phyloP scores from a whole-genome alignment of 2,888 invertebrate genomes.

The Neoaliturus tenellus region DNA sequence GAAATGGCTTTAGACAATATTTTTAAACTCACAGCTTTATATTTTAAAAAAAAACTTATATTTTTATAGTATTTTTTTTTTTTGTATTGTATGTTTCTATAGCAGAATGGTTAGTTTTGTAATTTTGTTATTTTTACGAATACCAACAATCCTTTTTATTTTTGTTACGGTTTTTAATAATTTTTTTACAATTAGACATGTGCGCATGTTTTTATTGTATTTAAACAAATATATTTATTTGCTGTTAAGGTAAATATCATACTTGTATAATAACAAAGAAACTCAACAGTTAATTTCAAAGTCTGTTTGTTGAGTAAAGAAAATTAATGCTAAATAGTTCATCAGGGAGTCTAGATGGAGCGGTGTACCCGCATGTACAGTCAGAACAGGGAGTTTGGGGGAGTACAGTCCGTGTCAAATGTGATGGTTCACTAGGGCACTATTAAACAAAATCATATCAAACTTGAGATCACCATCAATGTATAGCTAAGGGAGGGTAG shows the following conservation, averaged over 20 bases:
- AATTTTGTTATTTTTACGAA: no score
- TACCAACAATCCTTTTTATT: no score
- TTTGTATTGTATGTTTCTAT: no score
- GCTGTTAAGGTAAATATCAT: not conserved
- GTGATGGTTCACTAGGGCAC: constrained; percentile 21
- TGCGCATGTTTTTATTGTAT: no score
- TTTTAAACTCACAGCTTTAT: no score
- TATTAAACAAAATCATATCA: constrained; percentile 1
- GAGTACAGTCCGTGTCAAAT: constrained; percentile 17
- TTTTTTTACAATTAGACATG: no score
- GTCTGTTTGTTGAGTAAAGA: not conserved
- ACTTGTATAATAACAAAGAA: not conserved
- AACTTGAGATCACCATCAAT: not conserved
- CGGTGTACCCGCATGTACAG: constrained; percentile 47
- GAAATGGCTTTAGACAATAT: no score
- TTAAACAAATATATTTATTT: not conserved
- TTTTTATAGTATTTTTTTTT: no score
- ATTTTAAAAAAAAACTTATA: no score
- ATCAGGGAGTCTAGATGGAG: constrained; percentile 11
- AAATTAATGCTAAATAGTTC: constrained; percentile 7
- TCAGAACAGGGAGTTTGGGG: not conserved
- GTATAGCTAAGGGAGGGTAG: no score
- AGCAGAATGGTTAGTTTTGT: no score
- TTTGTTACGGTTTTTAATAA: no score
- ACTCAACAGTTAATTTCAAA: not conserved